Evolutionary conservation across 2,113 vertebrate species (phyloP).

Genomic region (Cavia aperea): DNA sequence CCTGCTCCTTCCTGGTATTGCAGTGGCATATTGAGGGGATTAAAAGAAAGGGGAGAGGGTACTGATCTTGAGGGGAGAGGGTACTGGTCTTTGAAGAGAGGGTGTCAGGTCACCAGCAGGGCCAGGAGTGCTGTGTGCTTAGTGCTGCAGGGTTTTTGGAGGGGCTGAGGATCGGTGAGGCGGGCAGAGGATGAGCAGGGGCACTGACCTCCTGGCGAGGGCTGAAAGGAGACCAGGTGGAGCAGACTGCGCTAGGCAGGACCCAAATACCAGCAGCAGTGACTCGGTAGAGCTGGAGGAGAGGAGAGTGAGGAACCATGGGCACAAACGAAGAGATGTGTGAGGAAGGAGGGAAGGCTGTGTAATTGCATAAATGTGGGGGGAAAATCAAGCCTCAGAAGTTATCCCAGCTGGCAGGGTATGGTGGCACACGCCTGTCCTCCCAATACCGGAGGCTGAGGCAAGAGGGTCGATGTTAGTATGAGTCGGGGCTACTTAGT

Average conservation of each 20-base stretch:
- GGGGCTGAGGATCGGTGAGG: accelerated
- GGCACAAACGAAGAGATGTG: not conserved
- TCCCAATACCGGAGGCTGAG: not conserved
- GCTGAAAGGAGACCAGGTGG: not conserved
- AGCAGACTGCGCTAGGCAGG: not conserved
- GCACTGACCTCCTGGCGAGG: not conserved
- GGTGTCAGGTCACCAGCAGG: not conserved
- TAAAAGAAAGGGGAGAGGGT: accelerated
- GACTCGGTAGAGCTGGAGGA: not conserved
- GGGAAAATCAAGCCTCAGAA: not conserved
- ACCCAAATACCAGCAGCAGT: not conserved
- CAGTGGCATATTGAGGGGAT: not conserved
- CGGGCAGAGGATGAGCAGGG: not conserved
- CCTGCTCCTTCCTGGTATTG: not conserved
- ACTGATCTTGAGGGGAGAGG: too few species aligned
- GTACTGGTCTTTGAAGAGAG: not conserved
- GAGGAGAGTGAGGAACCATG: not conserved
- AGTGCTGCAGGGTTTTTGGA: not conserved
- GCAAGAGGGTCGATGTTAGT: not conserved
- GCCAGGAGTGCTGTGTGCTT: not conserved
- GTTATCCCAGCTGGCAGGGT: not conserved
- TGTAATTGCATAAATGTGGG: not conserved
- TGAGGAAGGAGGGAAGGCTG: not conserved
- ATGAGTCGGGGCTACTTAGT: not conserved
- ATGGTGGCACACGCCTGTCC: not conserved